Conservation (phyloP, 2,888 invertebrate species). For the Hirtodrosophila cameraria region DNA sequence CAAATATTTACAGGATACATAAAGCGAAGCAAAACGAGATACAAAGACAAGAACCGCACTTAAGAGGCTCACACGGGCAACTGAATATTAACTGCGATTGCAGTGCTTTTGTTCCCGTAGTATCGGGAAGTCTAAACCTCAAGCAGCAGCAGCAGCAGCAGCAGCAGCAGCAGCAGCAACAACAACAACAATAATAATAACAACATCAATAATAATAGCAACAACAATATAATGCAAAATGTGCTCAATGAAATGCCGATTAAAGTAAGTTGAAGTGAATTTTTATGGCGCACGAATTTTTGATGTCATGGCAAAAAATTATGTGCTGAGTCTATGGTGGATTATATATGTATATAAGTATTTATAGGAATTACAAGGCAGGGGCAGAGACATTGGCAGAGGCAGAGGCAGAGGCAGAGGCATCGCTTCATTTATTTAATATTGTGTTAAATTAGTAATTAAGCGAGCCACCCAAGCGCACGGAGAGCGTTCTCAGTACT, state of each 20-base stretch:
- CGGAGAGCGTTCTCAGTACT: constrained; percentile 16
- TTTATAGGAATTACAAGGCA: constrained; percentile 75
- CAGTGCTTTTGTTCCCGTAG: constrained; percentile 21
- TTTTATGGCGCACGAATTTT: constrained; percentile 63
- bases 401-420: constrained; percentile 9
- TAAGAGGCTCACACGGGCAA: constrained; percentile 48
- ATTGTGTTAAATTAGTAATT: constrained; percentile 77
- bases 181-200: no score
- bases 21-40: neutral
- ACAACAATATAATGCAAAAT: constrained; percentile 30
- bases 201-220: constrained; percentile 10
- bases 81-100: constrained; percentile 51
- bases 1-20: constrained; percentile 1
- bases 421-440: constrained; percentile 63
- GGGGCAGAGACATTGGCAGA: no score
- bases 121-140: constrained; percentile 37
- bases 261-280: constrained; percentile 55
- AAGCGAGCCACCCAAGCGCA: constrained; percentile 64
- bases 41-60: constrained; percentile 22
- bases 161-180: constrained; percentile 15
- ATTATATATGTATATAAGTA: constrained; percentile 40
- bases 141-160: constrained; percentile 7
- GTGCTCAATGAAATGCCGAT: constrained; percentile 63
- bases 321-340: constrained; percentile 29
- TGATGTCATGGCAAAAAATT: constrained; percentile 68